Conservation (phyloP, 2,888 invertebrate species). For the Tenthredo notha region DNA sequence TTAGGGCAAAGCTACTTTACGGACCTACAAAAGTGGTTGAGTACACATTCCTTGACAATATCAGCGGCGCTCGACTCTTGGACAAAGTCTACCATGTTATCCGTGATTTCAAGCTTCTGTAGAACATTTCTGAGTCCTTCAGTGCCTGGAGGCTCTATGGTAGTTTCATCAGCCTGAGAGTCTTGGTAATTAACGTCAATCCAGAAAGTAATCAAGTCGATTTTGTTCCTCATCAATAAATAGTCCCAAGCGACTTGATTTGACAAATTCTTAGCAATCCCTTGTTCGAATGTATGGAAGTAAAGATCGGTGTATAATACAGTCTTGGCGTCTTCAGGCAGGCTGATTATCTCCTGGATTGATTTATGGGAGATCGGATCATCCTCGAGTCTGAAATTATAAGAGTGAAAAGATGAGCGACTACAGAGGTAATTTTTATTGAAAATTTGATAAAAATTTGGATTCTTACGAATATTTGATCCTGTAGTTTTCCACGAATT, state of each 20-base stretch:
- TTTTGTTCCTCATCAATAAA: conserved; percentile 82
- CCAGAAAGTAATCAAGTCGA: conserved; percentile 83
- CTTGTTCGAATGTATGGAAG: conserved; percentile 72
- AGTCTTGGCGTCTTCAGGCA: conserved; percentile 67
- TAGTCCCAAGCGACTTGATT: conserved; percentile 81
- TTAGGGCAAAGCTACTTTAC: conserved; percentile 59
- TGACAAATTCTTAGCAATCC: conserved; percentile 72
- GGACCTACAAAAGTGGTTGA: conserved; percentile 79
- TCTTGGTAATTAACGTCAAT: conserved; percentile 81
- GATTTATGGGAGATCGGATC: conserved; percentile 73
- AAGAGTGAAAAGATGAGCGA: neutral
- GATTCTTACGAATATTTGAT: conserved; percentile 66
- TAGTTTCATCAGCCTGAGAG: conserved; percentile 79
- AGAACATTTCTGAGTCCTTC: conserved; percentile 80
- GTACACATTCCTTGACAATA: conserved; percentile 81
- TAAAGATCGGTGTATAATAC: conserved; percentile 72
- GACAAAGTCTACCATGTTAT: conserved; percentile 82
- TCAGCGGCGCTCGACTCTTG: conserved; percentile 79
- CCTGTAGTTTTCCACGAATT: conserved; percentile 70
- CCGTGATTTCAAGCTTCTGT: conserved; percentile 80
- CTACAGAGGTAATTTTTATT: neutral
- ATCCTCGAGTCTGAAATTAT: conserved; percentile 64
- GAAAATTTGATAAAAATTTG: neutral
- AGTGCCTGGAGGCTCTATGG: conserved; percentile 66
- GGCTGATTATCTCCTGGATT: conserved; percentile 71